These are phyloP conservation scores for Sarcophaga caerulescens DNA, from an alignment of 2,888 invertebrate species.

Conservation along the genomic window DNA sequence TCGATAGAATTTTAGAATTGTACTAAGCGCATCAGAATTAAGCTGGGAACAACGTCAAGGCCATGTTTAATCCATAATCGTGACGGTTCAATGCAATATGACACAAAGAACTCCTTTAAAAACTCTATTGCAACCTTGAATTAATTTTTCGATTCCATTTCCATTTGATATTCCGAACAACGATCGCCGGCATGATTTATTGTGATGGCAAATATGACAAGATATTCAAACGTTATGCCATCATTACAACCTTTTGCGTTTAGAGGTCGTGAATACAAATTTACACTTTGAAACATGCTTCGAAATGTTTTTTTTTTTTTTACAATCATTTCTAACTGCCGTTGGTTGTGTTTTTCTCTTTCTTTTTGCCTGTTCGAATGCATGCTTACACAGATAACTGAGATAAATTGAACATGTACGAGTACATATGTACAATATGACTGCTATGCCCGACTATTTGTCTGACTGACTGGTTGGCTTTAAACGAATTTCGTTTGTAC, in stretches of 20 bases:
- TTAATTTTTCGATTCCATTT: background rate
- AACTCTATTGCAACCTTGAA: background rate
- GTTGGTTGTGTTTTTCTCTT: too few species aligned
- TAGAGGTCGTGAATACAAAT: conserved; percentile 18
- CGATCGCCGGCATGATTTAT: conserved; percentile 13
- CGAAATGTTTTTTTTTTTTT: background rate
- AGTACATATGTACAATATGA: too few species aligned
- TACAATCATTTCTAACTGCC: conserved; percentile 3
- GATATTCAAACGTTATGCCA: conserved; percentile 4
- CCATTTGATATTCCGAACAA: background rate
- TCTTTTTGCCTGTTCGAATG: conserved; percentile 4
- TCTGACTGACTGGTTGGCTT: background rate
- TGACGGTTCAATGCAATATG: too few species aligned
- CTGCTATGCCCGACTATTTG: background rate
- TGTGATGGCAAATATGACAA: conserved; percentile 12
- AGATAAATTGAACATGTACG: conserved; percentile 27
- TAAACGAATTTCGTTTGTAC: conserved; percentile 23
- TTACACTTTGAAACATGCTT: background rate
- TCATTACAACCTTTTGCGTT: conserved; percentile 19
- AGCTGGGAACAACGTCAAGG: too few species aligned
- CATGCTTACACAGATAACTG: conserved; percentile 1
- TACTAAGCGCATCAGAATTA: too few species aligned
- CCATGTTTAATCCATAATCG: too few species aligned
- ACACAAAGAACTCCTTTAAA: background rate
- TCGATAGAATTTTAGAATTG: too few species aligned